These are phyloP conservation scores for Hafferia zeledoni DNA, from an alignment of 2,797 vertebrate genomes.

Conservation along the genomic window DNA sequence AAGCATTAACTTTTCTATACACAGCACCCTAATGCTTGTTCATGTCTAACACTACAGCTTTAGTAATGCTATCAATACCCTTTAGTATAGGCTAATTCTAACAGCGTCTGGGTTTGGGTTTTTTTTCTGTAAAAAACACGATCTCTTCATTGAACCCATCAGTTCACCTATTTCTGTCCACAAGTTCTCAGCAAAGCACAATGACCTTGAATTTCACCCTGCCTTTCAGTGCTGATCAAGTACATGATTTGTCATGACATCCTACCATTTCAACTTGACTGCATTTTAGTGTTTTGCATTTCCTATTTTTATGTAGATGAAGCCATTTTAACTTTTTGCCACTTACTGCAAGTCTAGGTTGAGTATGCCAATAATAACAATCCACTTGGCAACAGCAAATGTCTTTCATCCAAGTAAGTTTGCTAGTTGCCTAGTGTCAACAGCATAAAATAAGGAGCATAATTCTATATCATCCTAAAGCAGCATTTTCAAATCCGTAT, in stretches of 20 bases:
- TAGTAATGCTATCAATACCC: background rate
- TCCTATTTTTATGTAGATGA: background rate
- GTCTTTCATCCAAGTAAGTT: background rate
- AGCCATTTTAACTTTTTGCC: background rate
- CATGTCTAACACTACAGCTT: background rate
- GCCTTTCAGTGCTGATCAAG: background rate
- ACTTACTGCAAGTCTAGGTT: background rate
- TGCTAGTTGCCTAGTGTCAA: background rate
- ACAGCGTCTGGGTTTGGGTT: background rate
- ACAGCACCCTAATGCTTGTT: background rate
- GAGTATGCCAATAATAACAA: background rate
- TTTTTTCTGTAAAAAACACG: fast-evolving
- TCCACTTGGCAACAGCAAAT: background rate
- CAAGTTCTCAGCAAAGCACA: background rate
- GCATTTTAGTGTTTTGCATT: background rate
- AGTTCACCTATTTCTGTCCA: background rate
- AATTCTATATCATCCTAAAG: background rate
- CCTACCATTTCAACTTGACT: background rate
- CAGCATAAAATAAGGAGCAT: background rate
- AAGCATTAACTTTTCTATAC: background rate
- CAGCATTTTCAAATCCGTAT: background rate
- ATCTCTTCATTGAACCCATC: background rate
- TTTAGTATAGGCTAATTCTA: background rate
- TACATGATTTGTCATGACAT: background rate
- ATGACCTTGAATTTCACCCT: background rate